phyloP scores from a whole-genome alignment of 2,113 vertebrate species.

The Aldabrachelys gigantea region DNA sequence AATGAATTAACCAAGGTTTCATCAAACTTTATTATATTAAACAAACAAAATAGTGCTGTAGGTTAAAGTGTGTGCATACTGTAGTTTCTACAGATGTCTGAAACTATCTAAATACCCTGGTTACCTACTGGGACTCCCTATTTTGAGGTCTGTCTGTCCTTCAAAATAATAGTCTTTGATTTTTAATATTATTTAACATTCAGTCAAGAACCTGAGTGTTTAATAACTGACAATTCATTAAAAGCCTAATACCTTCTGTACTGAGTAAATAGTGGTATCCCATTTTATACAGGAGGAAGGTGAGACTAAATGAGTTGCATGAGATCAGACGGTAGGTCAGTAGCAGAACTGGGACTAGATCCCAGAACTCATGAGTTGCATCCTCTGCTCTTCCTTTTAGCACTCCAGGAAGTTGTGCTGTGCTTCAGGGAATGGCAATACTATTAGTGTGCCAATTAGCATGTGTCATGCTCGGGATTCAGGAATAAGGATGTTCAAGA shows the following conservation, averaged over 20 bases:
- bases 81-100: background rate
- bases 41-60: background rate
- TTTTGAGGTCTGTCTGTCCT: background rate
- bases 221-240: background rate
- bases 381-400: background rate
- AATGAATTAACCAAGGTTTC: background rate
- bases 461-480: rapidly evolving
- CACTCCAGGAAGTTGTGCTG: background rate
- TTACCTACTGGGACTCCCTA: background rate
- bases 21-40: background rate
- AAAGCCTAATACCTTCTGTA: rapidly evolving
- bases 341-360: background rate
- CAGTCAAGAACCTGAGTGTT: background rate
- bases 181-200: background rate
- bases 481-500: background rate
- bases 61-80: background rate
- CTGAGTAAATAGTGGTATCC: background rate
- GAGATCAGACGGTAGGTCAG: background rate
- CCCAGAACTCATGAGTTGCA: background rate
- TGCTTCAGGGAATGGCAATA: rapidly evolving
- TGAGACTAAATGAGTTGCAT: background rate
- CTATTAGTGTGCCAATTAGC: background rate
- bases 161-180: background rate
- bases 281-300: background rate
- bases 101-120: background rate